phyloP scores from a whole-genome alignment of 1,140 invertebrate species.

The Apolygus lucorum region DNA sequence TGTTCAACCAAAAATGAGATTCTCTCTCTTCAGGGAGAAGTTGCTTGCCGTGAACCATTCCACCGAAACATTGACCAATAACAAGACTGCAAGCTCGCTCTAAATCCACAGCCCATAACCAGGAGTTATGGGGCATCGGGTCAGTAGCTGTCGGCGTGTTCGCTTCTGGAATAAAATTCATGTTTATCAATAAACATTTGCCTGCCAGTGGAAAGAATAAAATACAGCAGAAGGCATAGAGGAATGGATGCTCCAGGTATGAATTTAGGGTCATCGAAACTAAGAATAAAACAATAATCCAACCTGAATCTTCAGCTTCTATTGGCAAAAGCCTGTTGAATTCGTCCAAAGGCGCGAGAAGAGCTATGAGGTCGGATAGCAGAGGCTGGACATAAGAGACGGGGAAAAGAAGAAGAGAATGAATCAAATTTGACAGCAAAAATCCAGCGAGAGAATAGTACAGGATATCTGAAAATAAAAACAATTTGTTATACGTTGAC shows the following conservation, averaged over 20 bases:
- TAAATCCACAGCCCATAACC: constrained; percentile 54
- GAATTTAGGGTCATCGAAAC: too few relatives aligned
- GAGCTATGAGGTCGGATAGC: constrained; percentile 43
- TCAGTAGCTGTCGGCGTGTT: constrained; percentile 43
- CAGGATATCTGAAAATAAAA: constrained; percentile 40
- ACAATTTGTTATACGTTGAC: neutral
- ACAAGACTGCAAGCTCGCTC: constrained; percentile 51
- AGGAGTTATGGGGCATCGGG: constrained; percentile 41
- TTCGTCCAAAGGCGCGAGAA: constrained; percentile 46
- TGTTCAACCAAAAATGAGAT: constrained; percentile 45
- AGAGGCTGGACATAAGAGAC: constrained; percentile 40
- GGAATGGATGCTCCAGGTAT: too few relatives aligned
- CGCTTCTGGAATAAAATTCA: constrained; percentile 36
- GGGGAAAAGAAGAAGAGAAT: constrained; percentile 48
- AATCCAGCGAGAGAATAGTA: constrained; percentile 46
- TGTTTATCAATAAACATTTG: too few relatives aligned
- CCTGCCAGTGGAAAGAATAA: too few relatives aligned
- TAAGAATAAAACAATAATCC: too few relatives aligned
- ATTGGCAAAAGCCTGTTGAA: constrained; percentile 47
- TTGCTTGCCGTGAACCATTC: constrained; percentile 46
- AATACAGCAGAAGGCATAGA: too few relatives aligned
- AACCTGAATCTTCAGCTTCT: constrained; percentile 34
- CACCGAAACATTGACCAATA: constrained; percentile 51
- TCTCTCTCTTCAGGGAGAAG: constrained; percentile 43
- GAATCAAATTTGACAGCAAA: constrained; percentile 49